Conservation (phyloP, 2,113 vertebrate species). For the Artemisiospiza belli region DNA sequence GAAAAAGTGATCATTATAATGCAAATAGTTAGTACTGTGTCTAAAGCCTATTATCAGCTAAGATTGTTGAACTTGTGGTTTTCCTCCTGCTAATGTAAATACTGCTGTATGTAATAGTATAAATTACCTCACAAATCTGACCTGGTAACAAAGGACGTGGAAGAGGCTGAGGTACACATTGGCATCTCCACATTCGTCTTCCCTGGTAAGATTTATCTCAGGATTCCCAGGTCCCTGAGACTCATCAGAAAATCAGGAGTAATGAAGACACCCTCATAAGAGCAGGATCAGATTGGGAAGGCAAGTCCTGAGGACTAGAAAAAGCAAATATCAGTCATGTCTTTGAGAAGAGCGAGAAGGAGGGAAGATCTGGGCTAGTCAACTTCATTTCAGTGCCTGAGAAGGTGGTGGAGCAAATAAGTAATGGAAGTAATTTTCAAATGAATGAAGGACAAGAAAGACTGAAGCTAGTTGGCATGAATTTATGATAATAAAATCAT, state of each 20-base stretch:
- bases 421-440: not conserved
- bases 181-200: not conserved
- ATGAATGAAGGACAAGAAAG: not conserved
- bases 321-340: not conserved
- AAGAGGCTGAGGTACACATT: not conserved
- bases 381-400: not conserved
- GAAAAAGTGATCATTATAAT: not conserved
- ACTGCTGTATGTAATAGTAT: not conserved
- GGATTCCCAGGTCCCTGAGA: not conserved
- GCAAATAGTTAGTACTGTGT: not conserved
- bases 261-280: not conserved
- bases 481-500: not conserved
- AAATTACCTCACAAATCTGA: not conserved
- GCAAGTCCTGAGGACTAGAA: not conserved
- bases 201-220: not conserved
- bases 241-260: not conserved
- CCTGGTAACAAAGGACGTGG: not conserved
- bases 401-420: not conserved
- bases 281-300: not conserved
- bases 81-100: not conserved
- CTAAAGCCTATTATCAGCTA: not conserved
- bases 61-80: not conserved
- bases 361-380: not conserved
- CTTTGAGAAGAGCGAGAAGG: not conserved
- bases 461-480: not conserved